Conservation (phyloP, 2,113 vertebrate species). For the Vireo altiloquus region DNA sequence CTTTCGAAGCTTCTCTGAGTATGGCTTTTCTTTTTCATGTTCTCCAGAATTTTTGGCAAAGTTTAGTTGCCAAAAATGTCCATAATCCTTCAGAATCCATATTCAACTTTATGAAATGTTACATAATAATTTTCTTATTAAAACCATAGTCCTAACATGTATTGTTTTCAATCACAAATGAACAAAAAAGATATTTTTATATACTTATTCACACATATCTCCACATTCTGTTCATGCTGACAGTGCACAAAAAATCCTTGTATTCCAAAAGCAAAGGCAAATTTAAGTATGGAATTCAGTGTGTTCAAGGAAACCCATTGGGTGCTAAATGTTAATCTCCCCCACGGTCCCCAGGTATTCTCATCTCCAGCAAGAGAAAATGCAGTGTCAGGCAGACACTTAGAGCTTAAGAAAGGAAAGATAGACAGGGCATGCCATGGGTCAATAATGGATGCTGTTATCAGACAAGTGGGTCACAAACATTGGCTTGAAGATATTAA, state of each 20-base stretch:
- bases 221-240: neutral
- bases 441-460: conserved; percentile 64
- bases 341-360: neutral
- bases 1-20: neutral
- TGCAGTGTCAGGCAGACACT: neutral
- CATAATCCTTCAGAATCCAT: neutral
- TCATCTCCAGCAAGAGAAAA: neutral
- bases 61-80: neutral
- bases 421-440: conserved; percentile 61
- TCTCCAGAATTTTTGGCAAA: neutral
- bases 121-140: neutral
- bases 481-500: conserved; percentile 61
- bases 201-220: neutral
- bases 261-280: neutral
- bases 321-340: neutral
- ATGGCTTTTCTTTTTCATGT: neutral
- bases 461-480: conserved; percentile 64
- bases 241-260: neutral
- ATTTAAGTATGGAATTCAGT: neutral
- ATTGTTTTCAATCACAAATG: neutral
- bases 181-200: neutral
- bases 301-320: neutral
- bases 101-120: neutral
- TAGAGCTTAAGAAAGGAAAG: conserved; percentile 54
- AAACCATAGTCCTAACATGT: neutral